phyloP scores from a whole-genome alignment of 2,113 vertebrate species.

The Saimiri boliviensis region DNA sequence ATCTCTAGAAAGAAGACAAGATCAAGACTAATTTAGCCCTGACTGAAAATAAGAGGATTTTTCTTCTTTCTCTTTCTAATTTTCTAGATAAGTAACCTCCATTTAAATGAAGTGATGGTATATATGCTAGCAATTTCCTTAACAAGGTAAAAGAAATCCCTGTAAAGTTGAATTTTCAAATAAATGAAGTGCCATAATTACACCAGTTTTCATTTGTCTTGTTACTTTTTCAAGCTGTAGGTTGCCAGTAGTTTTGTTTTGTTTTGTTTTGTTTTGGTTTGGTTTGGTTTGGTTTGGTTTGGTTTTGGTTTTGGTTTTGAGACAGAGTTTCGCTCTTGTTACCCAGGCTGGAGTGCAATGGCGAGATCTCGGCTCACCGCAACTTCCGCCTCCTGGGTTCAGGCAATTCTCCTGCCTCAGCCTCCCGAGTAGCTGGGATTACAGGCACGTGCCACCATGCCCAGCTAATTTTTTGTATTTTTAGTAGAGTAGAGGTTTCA shows the following conservation, averaged over 20 bases:
- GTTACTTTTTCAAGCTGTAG: neutral
- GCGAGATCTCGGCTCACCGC: too few relatives aligned
- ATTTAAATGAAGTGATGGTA: neutral
- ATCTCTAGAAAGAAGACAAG: neutral
- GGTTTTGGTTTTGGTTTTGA: too few relatives aligned
- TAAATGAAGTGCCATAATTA: neutral
- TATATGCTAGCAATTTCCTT: neutral
- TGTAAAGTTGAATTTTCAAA: neutral
- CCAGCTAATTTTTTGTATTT: too few relatives aligned
- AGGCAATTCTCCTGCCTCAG: too few relatives aligned
- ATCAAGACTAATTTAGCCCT: neutral
- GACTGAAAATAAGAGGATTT: neutral
- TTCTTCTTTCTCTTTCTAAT: neutral
- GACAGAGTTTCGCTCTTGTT: too few relatives aligned
- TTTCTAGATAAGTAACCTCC: neutral
- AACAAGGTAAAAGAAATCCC: neutral
- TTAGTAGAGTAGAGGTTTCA: too few relatives aligned
- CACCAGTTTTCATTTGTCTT: neutral
- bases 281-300: too few relatives aligned
- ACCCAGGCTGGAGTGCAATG: too few relatives aligned
- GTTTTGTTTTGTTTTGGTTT: too few relatives aligned
- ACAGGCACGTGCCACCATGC: too few relatives aligned
- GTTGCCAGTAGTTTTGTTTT: neutral
- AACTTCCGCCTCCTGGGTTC: too few relatives aligned
- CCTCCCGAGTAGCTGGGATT: too few relatives aligned